These are phyloP conservation scores for Blastomussa wellsi DNA, from an alignment of 92 coral and sea anemone genomes.

Conservation along the genomic window DNA sequence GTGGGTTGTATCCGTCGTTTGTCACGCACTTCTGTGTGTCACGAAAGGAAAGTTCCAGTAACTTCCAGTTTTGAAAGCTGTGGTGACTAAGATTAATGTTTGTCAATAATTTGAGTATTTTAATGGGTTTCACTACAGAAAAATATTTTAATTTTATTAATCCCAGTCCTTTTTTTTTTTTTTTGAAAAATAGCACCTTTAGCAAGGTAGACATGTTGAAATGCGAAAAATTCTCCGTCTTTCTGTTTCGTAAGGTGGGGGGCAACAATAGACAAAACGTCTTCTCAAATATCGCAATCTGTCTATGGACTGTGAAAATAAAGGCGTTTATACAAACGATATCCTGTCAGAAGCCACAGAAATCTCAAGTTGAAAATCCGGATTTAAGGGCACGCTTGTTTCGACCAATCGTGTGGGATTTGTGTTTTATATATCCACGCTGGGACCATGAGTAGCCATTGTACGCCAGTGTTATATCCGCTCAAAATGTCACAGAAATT, in stretches of 20 bases:
- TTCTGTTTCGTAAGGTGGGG: neutral
- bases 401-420: slow-evolving; percentile 10
- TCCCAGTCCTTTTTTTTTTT: neutral
- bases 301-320: neutral
- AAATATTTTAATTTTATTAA: neutral
- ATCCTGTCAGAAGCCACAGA: neutral
- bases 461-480: neutral
- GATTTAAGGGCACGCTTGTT: slow-evolving; percentile 18
- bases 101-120: neutral
- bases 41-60: slow-evolving; percentile 13
- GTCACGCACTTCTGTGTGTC: neutral
- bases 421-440: neutral
- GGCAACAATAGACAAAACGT: neutral
- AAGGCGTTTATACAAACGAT: slow-evolving; percentile 17
- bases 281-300: slow-evolving; percentile 12
- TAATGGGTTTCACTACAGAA: neutral
- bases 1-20: neutral
- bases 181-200: neutral
- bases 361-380: slow-evolving; percentile 7
- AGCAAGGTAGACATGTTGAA: neutral
- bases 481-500: slow-evolving; percentile 30
- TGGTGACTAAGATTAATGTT: slow-evolving; percentile 3
- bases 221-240: neutral
- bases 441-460: slow-evolving; percentile 6
- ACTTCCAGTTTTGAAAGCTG: slow-evolving; percentile 14